Percentiles rank a stretch among this genome's conserved stretches.
Evolutionary conservation across 1,140 invertebrate species (phyloP).

Genomic region (Conus betulinus): DNA sequence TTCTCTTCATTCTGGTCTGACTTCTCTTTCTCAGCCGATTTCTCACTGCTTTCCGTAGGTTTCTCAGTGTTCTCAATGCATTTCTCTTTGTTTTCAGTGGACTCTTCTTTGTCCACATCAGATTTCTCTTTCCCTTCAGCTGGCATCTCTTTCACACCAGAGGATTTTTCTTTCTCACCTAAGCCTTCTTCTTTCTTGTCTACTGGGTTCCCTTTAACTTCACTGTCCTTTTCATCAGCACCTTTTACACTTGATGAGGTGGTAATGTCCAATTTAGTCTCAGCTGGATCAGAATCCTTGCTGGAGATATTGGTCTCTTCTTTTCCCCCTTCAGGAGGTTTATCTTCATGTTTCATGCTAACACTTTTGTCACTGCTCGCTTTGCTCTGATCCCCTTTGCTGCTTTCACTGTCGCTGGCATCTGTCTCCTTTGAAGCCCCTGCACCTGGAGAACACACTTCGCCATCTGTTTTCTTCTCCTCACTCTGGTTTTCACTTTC

Average conservation of each 20-base stretch:
- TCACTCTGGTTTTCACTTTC: neutral
- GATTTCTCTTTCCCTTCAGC: conserved; percentile 29
- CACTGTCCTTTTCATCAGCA: neutral
- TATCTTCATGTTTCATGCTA: neutral
- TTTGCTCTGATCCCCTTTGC: neutral
- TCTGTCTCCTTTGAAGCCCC: neutral
- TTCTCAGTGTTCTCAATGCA: neutral
- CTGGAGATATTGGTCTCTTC: neutral
- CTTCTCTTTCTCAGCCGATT: neutral
- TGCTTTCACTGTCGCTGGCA: neutral
- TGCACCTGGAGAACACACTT: neutral
- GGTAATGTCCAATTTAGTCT: too few species aligned
- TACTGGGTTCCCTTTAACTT: neutral
- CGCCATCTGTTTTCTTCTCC: neutral
- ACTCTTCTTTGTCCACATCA: conserved; percentile 34
- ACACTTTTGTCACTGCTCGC: conserved; percentile 7
- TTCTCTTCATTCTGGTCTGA: neutral
- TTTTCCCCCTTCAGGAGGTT: neutral
- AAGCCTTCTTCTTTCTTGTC: neutral
- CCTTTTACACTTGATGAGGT: conserved; percentile 13
- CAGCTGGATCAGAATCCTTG: too few species aligned
- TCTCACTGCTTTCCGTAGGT: neutral
- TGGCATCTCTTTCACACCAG: conserved; percentile 1
- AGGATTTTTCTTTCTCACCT: conserved; percentile 10
- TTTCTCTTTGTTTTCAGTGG: neutral